Evolutionary conservation across 2,888 invertebrate genomes (phyloP), one percentile per base, ranked within the genome.

Genomic region (Cecidostiba fungosa): DNA sequence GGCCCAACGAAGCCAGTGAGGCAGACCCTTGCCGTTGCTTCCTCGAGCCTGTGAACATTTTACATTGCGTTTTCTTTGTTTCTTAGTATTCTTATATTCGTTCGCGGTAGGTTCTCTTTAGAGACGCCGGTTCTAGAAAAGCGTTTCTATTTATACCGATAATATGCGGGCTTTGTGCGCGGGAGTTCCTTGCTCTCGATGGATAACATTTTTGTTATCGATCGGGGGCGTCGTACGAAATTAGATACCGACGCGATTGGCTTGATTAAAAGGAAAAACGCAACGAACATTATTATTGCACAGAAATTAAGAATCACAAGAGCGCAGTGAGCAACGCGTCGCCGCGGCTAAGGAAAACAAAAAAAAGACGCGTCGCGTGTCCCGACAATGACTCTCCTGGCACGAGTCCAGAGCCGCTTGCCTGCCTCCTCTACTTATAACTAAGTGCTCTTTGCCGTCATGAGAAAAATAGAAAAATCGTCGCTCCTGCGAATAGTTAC

Each of bases 1-100:
- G 93, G 97, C 96, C 94, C 97, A 97, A 88, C 95, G 94, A 89
- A 97, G 93, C 97, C 97, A 97, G 87, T 94, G 93, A 0, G 97
- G 96, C 88, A 96, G 91, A 0, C 92, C 89, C 80, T 93, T 93
- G 26, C 93, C 93, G 72, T 92, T 91, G 47, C 59, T 81, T 26
- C 87, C 88, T 5, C 50, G 77, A 0, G 73, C 88, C 88, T 89
- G 80, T 5, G 54, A 62, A 26, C n/a, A n/a, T n/a, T 16, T 47
- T 16, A 14, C 47, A 3, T 47, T 47, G 32, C 32, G 32, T 32
- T 32, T 32, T 32, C 32, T 32, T 32, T 4, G 32, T 4, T 32
- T 32, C 32, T 32, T 32, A 32, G 1, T 32, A 32, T 3, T n/a
- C 32, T 32, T 4, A 4, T 32, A 32, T 32, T 32, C 32, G 32